Evolutionary conservation across 1,140 invertebrate species (phyloP).

Genomic region (Drosophila cardini): DNA sequence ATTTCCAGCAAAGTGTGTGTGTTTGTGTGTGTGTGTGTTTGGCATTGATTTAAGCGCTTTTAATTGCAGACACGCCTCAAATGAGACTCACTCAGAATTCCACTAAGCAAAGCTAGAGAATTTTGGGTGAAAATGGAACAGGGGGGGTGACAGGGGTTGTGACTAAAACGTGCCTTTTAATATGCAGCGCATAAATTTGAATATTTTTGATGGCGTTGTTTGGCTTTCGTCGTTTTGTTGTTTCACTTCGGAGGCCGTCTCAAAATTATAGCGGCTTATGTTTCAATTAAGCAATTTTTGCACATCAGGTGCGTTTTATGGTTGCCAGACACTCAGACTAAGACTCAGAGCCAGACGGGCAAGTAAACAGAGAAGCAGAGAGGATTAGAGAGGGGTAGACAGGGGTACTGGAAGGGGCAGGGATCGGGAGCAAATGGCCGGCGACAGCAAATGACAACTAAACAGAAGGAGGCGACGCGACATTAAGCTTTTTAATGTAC

Average conservation of each 20-base stretch:
- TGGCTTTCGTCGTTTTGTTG: conserved; percentile 33
- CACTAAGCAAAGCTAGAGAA: not conserved
- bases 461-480: conserved; percentile 30
- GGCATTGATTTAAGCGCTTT: conserved; percentile 73
- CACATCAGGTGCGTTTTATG: conserved; percentile 80
- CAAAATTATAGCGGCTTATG: conserved; percentile 78
- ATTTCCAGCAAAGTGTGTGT: not conserved
- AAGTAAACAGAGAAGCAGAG: conserved; percentile 33
- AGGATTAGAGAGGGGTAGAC: not conserved
- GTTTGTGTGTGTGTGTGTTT: not conserved
- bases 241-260: conserved; percentile 1
- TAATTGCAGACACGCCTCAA: conserved; percentile 61
- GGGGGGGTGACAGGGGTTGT: not conserved
- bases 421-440: not conserved
- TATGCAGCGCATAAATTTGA: conserved; percentile 75
- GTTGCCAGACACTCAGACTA: conserved; percentile 21
- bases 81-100: conserved; percentile 22
- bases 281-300: conserved; percentile 81
- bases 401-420: not conserved
- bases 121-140: not conserved
- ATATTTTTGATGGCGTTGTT: conserved; percentile 59
- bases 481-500: conserved; percentile 76
- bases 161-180: conserved; percentile 59
- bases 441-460: conserved; percentile 58
- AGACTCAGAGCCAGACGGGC: conserved; percentile 44